Conservation (phyloP, 1,140 invertebrate genomes). For the Lamellibrachia luymesi region DNA sequence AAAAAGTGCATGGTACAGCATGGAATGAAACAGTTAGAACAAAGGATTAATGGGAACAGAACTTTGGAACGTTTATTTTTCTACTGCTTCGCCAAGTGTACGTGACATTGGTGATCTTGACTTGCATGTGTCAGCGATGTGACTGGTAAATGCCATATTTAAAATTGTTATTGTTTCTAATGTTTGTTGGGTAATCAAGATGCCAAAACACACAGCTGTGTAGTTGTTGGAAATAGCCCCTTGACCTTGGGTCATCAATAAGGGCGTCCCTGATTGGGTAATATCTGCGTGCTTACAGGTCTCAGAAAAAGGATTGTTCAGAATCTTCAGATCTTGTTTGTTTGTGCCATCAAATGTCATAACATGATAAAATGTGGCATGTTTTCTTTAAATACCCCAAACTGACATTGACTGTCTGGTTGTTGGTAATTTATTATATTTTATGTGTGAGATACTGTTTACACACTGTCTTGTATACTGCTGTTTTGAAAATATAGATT, state of each 20-base stretch:
- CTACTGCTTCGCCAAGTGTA: neutral
- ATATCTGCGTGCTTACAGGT: neutral
- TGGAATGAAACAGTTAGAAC: neutral
- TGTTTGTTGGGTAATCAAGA: neutral
- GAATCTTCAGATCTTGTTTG: too few species aligned
- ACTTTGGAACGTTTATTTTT: constrained; percentile 1
- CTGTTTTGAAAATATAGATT: constrained; percentile 5
- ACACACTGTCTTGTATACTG: neutral
- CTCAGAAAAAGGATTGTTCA: neutral
- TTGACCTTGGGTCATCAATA: neutral
- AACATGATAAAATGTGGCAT: neutral
- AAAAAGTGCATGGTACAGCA: neutral
- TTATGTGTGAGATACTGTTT: neutral
- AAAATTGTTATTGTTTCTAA: neutral
- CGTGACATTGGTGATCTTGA: neutral
- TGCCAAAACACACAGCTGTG: neutral
- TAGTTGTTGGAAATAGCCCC: neutral
- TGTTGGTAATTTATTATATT: neutral
- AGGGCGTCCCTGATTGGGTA: neutral
- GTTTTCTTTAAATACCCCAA: neutral
- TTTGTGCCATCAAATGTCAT: neutral
- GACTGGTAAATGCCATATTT: neutral
- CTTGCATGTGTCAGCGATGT: neutral
- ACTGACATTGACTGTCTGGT: neutral
- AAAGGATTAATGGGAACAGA: neutral